Evolutionary conservation across 2,113 vertebrate genomes (phyloP).

Genomic region (Syngnathus floridae): DNA sequence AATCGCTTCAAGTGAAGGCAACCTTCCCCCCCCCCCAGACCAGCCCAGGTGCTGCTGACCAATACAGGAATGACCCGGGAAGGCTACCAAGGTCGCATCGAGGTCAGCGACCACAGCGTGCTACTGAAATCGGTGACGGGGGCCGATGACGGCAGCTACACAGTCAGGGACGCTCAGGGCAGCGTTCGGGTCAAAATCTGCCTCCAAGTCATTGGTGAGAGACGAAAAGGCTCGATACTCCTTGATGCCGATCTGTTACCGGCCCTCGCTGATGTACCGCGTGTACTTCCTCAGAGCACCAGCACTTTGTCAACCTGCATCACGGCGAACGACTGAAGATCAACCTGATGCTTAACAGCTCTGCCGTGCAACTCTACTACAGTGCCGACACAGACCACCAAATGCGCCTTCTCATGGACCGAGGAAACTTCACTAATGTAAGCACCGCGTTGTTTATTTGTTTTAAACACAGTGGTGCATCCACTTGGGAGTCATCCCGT

Average conservation of each 20-base stretch:
- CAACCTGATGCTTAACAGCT: constrained; percentile 65
- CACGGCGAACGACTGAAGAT: constrained; percentile 60
- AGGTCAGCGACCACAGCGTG: constrained; percentile 23
- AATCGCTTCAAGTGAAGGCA: background rate
- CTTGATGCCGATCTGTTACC: constrained; percentile 32
- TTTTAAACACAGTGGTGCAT: background rate
- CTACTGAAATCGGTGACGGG: constrained; percentile 50
- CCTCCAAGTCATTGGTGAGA: constrained; percentile 72
- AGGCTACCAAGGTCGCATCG: constrained; percentile 53
- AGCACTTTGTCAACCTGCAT: constrained; percentile 38
- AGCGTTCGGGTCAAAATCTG: constrained; percentile 60
- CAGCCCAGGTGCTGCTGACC: constrained; percentile 52
- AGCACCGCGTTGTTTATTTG: constrained; percentile 3
- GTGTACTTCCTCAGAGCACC: constrained; percentile 52
- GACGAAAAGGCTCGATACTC: background rate
- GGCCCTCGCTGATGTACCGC: constrained; percentile 7
- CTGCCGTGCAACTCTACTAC: constrained; percentile 59
- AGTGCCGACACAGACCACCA: constrained; percentile 14
- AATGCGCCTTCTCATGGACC: constrained; percentile 54
- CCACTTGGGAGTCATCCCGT: no score
- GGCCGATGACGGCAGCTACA: constrained; percentile 70
- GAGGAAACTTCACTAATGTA: constrained; percentile 58
- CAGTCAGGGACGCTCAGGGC: constrained; percentile 44
- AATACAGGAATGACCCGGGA: constrained; percentile 4
- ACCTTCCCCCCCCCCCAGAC: constrained; percentile 34